Evolutionary conservation across 1,140 invertebrate genomes (phyloP), one percentile per base, ranked within the genome.

Genomic region (Hypothenemus hampei): DNA sequence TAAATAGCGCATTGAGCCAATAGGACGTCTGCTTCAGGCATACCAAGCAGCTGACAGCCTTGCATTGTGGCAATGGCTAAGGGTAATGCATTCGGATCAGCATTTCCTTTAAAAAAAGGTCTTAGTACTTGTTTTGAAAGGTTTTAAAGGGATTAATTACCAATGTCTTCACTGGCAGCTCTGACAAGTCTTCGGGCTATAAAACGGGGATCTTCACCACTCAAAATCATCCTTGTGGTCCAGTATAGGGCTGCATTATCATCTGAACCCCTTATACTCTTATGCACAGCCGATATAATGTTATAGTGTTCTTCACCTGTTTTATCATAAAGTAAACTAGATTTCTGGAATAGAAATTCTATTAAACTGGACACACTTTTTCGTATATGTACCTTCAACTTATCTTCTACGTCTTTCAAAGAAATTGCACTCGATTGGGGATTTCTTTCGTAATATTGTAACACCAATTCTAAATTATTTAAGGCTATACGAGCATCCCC

Each of bases 261-360:
- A 68, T 90, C 85, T 11, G 85, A 83, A 0, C 87, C 88, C 62
- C 90, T 76, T n/a, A 93, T 85, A 0, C 87, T 89, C 70, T 93
- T 92, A 59, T 90, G 87, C 24, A 92, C 72, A 0, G 89, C 89
- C 7, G 89, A 91, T 60, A 87, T 85, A 19, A 81, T 82, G 64
- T 91, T 86, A 67, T 90, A 93, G 72, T 91, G 88, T 66, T 90
- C 84, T 52, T 92, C 89, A 11, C 89, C 88, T 69, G 81, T 80
- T 51, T 79, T 78, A 64, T 92, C 89, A 69, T 91, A 91, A 11
- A 89, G 58, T 57, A 89, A 75, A 66, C 86, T 84, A 18, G 82
- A 80, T 61, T 80, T 79, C 69, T 85, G 75, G 11, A 84, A 69
- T 24, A 1, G 19, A 35, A 31, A 15, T 4, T 24, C 13, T 7